phyloP scores from a whole-genome alignment of 2,888 invertebrate species.

The Aspidiotus rigidus region DNA sequence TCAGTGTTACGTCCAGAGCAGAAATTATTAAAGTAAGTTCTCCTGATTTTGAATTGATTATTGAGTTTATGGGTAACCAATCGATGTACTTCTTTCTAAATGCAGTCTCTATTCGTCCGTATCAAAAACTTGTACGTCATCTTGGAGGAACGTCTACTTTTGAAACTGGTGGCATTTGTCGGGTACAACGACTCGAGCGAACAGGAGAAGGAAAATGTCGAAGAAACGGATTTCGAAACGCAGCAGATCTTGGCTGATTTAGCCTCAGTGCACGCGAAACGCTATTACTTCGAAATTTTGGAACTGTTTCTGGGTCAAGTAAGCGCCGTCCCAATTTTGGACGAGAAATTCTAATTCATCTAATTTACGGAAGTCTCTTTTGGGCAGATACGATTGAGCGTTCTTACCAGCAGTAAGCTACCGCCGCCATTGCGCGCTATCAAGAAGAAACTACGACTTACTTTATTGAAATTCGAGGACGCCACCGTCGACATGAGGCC shows the following conservation, averaged over 20 bases:
- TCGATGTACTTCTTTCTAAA: slow-evolving; percentile 12
- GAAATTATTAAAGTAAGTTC: slow-evolving; percentile 65
- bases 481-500: slow-evolving; percentile 86
- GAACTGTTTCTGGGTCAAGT: slow-evolving; percentile 70
- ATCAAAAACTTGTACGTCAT: slow-evolving; percentile 74
- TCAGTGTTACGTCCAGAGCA: slow-evolving; percentile 55
- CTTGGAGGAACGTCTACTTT: slow-evolving; percentile 74
- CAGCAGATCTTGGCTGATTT: slow-evolving; percentile 70
- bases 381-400: slow-evolving; percentile 52
- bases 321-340: slow-evolving; percentile 28
- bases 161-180: slow-evolving; percentile 53
- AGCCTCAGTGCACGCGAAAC: slow-evolving; percentile 66
- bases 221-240: slow-evolving; percentile 71
- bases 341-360: not conserved
- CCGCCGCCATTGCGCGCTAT: slow-evolving; percentile 63
- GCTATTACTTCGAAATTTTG: slow-evolving; percentile 79
- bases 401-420: slow-evolving; percentile 78
- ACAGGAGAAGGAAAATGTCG: slow-evolving; percentile 50
- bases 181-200: slow-evolving; percentile 46
- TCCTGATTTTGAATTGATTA: not conserved
- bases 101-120: slow-evolving; percentile 64
- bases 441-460: slow-evolving; percentile 76
- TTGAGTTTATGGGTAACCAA: not conserved
- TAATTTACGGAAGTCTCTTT: not conserved
- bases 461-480: slow-evolving; percentile 91